Evolutionary conservation across 2,113 vertebrate species (phyloP), one percentile per base, ranked within the genome.

Genomic region (Centropristis striata): DNA sequence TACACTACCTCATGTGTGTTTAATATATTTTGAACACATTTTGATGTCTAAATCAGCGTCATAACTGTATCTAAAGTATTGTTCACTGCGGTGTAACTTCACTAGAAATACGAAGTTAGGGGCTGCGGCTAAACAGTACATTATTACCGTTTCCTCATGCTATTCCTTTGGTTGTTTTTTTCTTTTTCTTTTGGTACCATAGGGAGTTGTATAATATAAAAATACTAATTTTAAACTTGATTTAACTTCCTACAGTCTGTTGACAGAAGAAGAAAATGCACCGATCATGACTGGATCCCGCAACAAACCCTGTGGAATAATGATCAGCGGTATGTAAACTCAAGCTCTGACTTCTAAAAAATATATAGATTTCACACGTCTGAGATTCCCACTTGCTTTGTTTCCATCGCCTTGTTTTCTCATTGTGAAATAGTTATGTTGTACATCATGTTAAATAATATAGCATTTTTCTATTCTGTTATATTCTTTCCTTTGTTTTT

Each of bases 251-350:
- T 49, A 60, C 42, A 85, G 82, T 61, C 54, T 59, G 49, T 4
- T 39, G n/a, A 32, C 54, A 64, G 27, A 80, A 41, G 28, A 81
- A 49, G 36, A 83, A 81, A 73, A 93, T 89, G 86, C 66, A 68
- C 60, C 49, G 44, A 86, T 32, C 32, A 32, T 91, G 84, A 89
- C 60, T 57, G 81, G 78, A 76, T 75, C 46, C 49, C 57, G 23
- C 2, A 42, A 36, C 41, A 70, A 75, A 64, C 51, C 42, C 57
- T 41, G 73, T 32, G 36, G 57, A 78, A 92, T 72, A 28, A 94
- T 95, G 93, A 92, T 92, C 47, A 71, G 71, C 78, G 90, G 94
- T 95, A 77, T 28, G 90, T 71, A n/a, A n/a, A n/a, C n/a, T n/a
- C n/a, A n/a, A n/a, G n/a, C n/a, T n/a, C n/a, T n/a, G n/a, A n/a